phyloP scores from a whole-genome alignment of 2,113 vertebrate species.

The Arenaria interpres region DNA sequence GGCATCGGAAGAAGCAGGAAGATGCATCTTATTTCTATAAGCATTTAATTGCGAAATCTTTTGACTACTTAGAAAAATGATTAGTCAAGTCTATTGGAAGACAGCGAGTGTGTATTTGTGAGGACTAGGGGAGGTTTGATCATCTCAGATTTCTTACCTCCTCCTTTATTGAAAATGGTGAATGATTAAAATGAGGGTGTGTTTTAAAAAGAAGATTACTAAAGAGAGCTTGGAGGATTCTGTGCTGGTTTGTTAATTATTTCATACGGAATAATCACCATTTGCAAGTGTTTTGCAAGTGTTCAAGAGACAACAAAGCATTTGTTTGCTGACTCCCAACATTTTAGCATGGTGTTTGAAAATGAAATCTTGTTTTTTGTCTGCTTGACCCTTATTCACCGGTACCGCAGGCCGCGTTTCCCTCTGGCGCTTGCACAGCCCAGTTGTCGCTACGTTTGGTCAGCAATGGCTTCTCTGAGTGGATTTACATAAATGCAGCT shows the following conservation, averaged over 20 bases:
- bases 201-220: constrained; percentile 1
- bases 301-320: not conserved
- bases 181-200: not conserved
- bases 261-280: not conserved
- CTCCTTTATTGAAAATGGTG: not conserved
- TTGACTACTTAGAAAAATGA: constrained; percentile 26
- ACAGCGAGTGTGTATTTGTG: not conserved
- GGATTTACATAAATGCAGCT: not conserved
- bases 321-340: not conserved
- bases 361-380: not conserved
- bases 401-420: not conserved
- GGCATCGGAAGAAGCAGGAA: constrained; percentile 19
- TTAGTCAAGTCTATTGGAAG: constrained; percentile 26
- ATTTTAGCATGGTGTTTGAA: not conserved
- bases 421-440: not conserved
- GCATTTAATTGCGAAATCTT: not conserved
- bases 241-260: not conserved
- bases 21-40: constrained; percentile 12
- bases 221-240: not conserved
- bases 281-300: not conserved
- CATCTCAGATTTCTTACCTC: not conserved
- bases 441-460: not conserved
- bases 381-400: not conserved
- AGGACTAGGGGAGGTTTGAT: not conserved
- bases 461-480: not conserved